Evolutionary conservation across 2,113 vertebrate genomes (phyloP).

Genomic region (Rostratula benghalensis): DNA sequence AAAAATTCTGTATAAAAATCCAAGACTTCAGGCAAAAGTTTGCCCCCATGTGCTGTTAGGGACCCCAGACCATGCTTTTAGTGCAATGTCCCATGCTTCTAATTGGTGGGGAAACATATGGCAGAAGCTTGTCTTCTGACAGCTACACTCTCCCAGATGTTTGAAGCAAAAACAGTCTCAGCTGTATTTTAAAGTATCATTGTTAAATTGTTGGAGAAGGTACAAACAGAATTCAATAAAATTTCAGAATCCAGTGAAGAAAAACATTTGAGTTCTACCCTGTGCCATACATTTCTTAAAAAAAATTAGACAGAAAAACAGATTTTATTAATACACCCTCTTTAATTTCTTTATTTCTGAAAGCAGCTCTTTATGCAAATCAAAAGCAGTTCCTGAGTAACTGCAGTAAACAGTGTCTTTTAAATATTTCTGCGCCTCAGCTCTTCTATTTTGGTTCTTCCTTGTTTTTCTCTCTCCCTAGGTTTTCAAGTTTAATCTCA

Average conservation of each 20-base stretch:
- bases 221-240: slow-evolving; percentile 69
- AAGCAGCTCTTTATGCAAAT: slow-evolving; percentile 82
- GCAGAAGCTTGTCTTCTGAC: slow-evolving; percentile 61
- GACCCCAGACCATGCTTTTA: slow-evolving; percentile 65
- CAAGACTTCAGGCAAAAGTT: slow-evolving; percentile 52
- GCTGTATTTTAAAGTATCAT: slow-evolving; percentile 45
- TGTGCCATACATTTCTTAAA: slow-evolving; percentile 74
- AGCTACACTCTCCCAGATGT: slow-evolving; percentile 52
- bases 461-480: slow-evolving; percentile 71
- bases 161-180: slow-evolving; percentile 58
- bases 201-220: slow-evolving; percentile 61
- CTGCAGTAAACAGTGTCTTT: slow-evolving; percentile 83
- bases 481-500: slow-evolving; percentile 72
- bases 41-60: slow-evolving; percentile 54
- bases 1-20: slow-evolving; percentile 73
- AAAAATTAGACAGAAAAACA: slow-evolving; percentile 70
- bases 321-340: slow-evolving; percentile 76
- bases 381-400: slow-evolving; percentile 85
- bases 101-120: slow-evolving; percentile 68
- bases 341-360: slow-evolving; percentile 76
- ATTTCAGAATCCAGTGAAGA: slow-evolving; percentile 68
- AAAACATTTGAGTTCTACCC: slow-evolving; percentile 76
- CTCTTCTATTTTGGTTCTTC: slow-evolving; percentile 78
- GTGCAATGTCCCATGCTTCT: slow-evolving; percentile 72
- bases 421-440: slow-evolving; percentile 73